Evolutionary conservation across 2,797 vertebrate species (phyloP).

Genomic region (Hippopotamyrus pictus): DNA sequence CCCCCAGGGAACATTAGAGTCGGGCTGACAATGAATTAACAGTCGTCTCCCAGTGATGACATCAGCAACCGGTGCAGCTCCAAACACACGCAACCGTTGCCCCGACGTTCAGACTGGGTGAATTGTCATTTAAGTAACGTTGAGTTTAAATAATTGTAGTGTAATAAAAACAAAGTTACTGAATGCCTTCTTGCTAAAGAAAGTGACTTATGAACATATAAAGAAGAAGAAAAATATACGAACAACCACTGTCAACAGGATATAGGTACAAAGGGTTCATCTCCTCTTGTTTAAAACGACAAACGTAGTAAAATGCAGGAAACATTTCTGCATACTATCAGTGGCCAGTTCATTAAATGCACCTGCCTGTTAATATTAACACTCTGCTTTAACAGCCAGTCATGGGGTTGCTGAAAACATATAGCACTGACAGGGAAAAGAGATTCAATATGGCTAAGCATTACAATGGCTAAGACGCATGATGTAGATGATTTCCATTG

Average conservation of each 20-base stretch:
- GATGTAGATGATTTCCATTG: neutral
- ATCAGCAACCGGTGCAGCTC: neutral
- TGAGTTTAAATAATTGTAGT: neutral
- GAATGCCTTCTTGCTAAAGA: neutral
- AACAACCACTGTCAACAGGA: slow-evolving; percentile 1
- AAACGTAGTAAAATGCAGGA: neutral
- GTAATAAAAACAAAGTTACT: slow-evolving; percentile 7
- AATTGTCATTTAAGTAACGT: neutral
- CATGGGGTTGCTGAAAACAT: neutral
- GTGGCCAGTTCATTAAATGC: neutral
- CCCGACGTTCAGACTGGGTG: neutral
- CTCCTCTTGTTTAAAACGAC: slow-evolving; percentile 8
- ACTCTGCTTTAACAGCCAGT: neutral
- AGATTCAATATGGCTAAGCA: neutral
- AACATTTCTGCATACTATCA: neutral
- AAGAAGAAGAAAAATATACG: neutral
- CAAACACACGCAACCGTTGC: neutral
- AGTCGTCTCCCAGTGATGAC: neutral
- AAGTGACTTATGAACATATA: neutral
- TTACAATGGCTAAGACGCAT: neutral
- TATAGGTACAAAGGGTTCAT: neutral
- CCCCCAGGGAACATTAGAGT: slow-evolving; percentile 25
- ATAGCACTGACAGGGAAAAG: neutral
- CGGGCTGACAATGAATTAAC: slow-evolving; percentile 3
- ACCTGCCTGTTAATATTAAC: neutral